phyloP scores from a whole-genome alignment of 2,113 vertebrate species.

The Phylloscopus whistleri region DNA sequence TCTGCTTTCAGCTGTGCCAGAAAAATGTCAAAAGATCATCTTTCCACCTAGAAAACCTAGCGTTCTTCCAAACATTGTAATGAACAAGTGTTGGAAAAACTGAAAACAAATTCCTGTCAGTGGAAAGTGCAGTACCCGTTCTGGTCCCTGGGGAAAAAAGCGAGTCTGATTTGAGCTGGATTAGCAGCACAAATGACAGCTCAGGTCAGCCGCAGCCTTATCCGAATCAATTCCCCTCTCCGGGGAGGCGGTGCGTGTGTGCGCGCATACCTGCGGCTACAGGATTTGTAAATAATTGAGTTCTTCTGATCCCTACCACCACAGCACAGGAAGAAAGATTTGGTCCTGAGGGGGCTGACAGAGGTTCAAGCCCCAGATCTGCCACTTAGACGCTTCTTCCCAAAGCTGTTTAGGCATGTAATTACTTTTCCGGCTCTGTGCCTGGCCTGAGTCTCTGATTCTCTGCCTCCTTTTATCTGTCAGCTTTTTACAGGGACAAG shows the following conservation, averaged over 20 bases:
- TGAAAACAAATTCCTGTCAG: background rate
- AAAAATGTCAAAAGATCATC: background rate
- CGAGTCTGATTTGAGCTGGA: slow-evolving; percentile 12
- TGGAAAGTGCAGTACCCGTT: background rate
- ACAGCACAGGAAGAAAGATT: slow-evolving; percentile 29
- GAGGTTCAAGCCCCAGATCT: slow-evolving; percentile 65
- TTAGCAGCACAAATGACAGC: slow-evolving; percentile 2
- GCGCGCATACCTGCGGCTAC: background rate
- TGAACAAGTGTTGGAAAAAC: background rate
- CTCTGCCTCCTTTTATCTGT: slow-evolving; percentile 57
- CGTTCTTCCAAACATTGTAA: background rate
- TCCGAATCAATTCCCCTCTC: background rate
- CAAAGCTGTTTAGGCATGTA: slow-evolving; percentile 60
- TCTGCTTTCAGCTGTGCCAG: background rate
- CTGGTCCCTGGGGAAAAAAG: background rate
- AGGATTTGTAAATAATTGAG: slow-evolving; percentile 57
- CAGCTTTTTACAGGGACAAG: slow-evolving; percentile 42
- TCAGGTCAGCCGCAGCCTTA: slow-evolving; percentile 3
- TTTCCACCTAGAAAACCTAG: background rate
- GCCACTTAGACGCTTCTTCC: slow-evolving; percentile 56
- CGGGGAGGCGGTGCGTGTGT: background rate
- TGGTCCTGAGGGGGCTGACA: slow-evolving; percentile 49
- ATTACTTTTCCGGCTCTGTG: slow-evolving; percentile 59
- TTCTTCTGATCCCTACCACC: background rate
- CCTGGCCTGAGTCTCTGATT: slow-evolving; percentile 38